Conservation (phyloP, 2,797 vertebrate species). For the Ctenopoma kingsleyae region DNA sequence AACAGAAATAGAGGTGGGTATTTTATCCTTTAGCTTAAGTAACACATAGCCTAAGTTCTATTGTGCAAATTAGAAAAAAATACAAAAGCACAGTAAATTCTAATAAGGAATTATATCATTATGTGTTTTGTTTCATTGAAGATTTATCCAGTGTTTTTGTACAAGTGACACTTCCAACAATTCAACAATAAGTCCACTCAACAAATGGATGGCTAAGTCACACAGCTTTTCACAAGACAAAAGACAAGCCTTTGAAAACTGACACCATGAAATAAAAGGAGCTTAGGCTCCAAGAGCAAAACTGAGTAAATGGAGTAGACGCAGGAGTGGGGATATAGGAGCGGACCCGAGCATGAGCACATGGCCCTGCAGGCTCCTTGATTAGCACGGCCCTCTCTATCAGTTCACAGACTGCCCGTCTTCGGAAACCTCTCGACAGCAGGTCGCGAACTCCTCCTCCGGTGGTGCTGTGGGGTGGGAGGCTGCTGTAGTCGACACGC, state of each 20-base stretch:
- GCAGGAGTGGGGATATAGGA: conserved; percentile 47
- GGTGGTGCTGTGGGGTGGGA: conserved; percentile 52
- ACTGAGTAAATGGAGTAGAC: conserved; percentile 51
- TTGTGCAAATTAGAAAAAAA: conserved; percentile 23
- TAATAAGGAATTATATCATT: conserved; percentile 47
- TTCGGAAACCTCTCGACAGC: conserved; percentile 55
- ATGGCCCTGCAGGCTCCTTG: conserved; percentile 67
- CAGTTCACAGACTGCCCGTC: conserved; percentile 64
- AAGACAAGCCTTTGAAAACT: conserved; percentile 80
- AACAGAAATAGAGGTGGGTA: conserved; percentile 47
- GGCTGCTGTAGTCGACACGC: conserved; percentile 40
- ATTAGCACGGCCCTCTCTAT: conserved; percentile 75
- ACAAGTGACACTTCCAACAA: conserved; percentile 61
- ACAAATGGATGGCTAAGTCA: conserved; percentile 71
- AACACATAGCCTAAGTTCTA: neutral
- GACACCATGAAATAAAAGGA: conserved; percentile 82
- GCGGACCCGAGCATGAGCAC: conserved; percentile 42
- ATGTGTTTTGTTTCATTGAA: conserved; percentile 58
- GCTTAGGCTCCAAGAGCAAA: conserved; percentile 70
- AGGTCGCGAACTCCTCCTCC: conserved; percentile 56
- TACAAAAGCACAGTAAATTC: conserved; percentile 28
- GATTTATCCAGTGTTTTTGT: conserved; percentile 58
- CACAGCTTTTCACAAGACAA: conserved; percentile 77
- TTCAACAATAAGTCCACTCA: conserved; percentile 69
- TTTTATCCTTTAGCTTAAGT: conserved; percentile 38